These are phyloP conservation scores for Scaptomyza cyrtandrae DNA, from an alignment of 2,888 invertebrate genomes.

Conservation along the genomic window DNA sequence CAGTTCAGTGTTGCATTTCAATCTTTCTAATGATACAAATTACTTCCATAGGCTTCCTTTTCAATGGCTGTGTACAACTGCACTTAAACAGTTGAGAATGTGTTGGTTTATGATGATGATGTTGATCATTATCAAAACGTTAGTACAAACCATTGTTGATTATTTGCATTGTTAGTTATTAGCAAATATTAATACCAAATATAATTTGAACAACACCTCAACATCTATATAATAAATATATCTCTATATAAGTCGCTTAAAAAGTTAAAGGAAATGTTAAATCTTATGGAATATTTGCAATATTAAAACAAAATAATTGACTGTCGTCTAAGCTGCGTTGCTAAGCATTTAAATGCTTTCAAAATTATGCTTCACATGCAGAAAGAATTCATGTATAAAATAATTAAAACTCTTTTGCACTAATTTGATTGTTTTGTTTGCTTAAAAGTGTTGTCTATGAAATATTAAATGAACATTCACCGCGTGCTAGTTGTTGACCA, in stretches of 20 bases:
- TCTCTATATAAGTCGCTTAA: too few relatives aligned
- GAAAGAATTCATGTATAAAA: neutral
- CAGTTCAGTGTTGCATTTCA: neutral
- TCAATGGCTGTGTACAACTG: neutral
- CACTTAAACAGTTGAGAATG: neutral
- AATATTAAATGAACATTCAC: slow-evolving; percentile 15
- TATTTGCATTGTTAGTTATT: too few relatives aligned
- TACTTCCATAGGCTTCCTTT: too few relatives aligned
- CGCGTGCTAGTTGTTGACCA: slow-evolving; percentile 19
- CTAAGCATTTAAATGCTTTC: neutral
- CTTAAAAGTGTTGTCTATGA: neutral
- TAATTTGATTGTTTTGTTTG: neutral
- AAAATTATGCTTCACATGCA: too few relatives aligned
- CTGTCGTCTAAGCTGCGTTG: neutral
- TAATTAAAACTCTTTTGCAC: neutral
- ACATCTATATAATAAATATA: too few relatives aligned
- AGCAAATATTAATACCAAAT: too few relatives aligned
- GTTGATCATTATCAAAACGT: too few relatives aligned
- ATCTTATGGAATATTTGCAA: neutral
- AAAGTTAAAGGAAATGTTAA: neutral
- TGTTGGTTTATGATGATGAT: neutral
- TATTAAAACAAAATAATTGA: neutral
- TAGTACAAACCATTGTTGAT: too few relatives aligned
- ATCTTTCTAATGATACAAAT: neutral
- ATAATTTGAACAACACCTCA: too few relatives aligned